Evolutionary conservation across 1,140 invertebrate species (phyloP).

Genomic region (Pissodes strobi): DNA sequence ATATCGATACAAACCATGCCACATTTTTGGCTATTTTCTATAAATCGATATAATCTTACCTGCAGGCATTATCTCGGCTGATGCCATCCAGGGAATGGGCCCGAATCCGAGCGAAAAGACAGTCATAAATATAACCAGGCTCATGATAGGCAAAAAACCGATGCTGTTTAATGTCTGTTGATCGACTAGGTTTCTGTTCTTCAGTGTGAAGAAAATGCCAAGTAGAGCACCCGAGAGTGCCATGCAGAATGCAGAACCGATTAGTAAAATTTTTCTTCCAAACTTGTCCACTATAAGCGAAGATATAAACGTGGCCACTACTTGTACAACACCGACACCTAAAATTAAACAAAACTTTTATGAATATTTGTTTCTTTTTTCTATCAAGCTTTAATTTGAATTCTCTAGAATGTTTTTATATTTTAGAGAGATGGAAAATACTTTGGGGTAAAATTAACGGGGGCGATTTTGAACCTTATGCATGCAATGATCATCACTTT

Average conservation of each 20-base stretch:
- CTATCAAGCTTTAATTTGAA: too few relatives aligned
- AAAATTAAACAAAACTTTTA: neutral
- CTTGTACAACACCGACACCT: constrained; percentile 70
- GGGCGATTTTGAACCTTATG: too few relatives aligned
- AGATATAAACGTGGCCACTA: constrained; percentile 69
- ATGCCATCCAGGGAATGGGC: constrained; percentile 79
- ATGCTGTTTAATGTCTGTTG: constrained; percentile 35
- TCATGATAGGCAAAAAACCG: constrained; percentile 71
- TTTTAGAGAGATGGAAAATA: too few relatives aligned
- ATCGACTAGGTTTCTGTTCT: constrained; percentile 52
- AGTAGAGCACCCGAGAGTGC: constrained; percentile 65
- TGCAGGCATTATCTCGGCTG: constrained; percentile 75
- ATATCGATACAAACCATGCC: neutral
- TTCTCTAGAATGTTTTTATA: neutral
- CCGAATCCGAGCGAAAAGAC: constrained; percentile 81
- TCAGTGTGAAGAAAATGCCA: constrained; percentile 68
- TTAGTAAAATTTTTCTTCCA: constrained; percentile 72
- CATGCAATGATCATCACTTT: too few relatives aligned
- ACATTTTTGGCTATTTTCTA: neutral
- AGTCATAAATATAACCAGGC: constrained; percentile 75
- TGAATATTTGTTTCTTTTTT: neutral
- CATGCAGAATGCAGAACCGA: constrained; percentile 70
- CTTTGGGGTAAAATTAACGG: too few relatives aligned
- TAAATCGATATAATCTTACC: constrained; percentile 41
- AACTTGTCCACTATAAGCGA: constrained; percentile 68